These are phyloP conservation scores for Dysmachus trigonus DNA, from an alignment of 2,888 invertebrate species.

Conservation along the genomic window DNA sequence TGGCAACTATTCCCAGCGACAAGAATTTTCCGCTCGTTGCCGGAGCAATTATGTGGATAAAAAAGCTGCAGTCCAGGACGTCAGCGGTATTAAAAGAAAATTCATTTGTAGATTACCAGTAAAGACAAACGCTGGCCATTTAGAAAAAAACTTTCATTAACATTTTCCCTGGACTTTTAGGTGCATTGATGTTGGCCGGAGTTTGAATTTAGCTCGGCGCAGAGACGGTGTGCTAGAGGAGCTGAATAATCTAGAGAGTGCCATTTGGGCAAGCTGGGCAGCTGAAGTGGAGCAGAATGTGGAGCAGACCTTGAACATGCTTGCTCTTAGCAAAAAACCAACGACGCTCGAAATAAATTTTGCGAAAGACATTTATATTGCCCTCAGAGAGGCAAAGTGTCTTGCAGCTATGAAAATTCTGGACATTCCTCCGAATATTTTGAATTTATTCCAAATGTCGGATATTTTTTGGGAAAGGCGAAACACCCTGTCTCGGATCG, in stretches of 20 bases:
- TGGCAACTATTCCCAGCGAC: slow-evolving; percentile 54
- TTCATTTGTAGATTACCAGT: slow-evolving; percentile 20
- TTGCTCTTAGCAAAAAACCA: neutral
- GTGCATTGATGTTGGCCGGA: slow-evolving; percentile 58
- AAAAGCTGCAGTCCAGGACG: slow-evolving; percentile 50
- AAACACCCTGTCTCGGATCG: slow-evolving; percentile 69
- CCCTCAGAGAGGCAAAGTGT: slow-evolving; percentile 49
- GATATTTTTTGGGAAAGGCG: slow-evolving; percentile 59
- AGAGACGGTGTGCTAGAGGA: slow-evolving; percentile 63
- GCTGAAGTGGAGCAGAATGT: slow-evolving; percentile 66
- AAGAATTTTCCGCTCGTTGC: slow-evolving; percentile 73
- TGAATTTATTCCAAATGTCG: slow-evolving; percentile 56
- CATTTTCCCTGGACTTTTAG: slow-evolving; percentile 46
- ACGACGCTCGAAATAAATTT: slow-evolving; percentile 46
- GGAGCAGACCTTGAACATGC: slow-evolving; percentile 58
- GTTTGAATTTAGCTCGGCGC: slow-evolving; percentile 54
- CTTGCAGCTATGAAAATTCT: slow-evolving; percentile 15
- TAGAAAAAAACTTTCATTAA: neutral
- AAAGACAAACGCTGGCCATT: neutral
- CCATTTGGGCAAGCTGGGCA: slow-evolving; percentile 68
- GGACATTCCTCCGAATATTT: slow-evolving; percentile 47
- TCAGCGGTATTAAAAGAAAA: slow-evolving; percentile 22
- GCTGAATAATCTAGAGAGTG: slow-evolving; percentile 65
- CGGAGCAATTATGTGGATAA: slow-evolving; percentile 78
- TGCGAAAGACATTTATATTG: slow-evolving; percentile 39